Conservation (phyloP, 2,888 invertebrate species). For the Eupithecia inturbata region DNA sequence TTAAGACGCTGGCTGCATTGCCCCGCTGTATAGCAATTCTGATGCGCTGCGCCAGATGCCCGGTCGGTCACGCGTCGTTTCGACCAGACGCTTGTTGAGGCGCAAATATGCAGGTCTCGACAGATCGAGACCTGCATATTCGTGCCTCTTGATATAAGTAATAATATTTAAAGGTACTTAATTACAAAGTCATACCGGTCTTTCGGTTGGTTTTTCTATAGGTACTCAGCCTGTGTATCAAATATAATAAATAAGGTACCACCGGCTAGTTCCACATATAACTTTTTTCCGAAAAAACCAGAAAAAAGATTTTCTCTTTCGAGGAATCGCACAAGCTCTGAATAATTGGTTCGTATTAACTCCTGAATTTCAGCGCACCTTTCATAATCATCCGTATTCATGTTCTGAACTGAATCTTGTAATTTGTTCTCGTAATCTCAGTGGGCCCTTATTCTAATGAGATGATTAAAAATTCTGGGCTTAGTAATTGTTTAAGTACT, state of each 20-base stretch:
- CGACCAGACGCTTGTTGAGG: no score
- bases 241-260: neutral
- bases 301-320: neutral
- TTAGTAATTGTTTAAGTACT: constrained; percentile 67
- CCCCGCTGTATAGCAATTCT: no score
- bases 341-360: neutral
- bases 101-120: no score
- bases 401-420: constrained; percentile 61
- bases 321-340: neutral
- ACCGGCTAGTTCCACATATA: neutral
- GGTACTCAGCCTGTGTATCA: neutral
- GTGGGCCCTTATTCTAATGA: constrained; percentile 69
- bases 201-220: neutral
- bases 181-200: no score
- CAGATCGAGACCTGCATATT: no score
- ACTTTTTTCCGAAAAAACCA: neutral
- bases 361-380: constrained; percentile 36
- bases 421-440: constrained; percentile 66
- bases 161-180: no score
- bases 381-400: constrained; percentile 47
- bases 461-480: constrained; percentile 72
- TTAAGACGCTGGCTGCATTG: no score
- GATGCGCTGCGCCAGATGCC: no score
- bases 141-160: no score
- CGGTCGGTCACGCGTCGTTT: no score